Evolutionary conservation across 1,140 invertebrate genomes (phyloP), one percentile per base, ranked within the genome.

Genomic region (Anoplophora glabripennis): DNA sequence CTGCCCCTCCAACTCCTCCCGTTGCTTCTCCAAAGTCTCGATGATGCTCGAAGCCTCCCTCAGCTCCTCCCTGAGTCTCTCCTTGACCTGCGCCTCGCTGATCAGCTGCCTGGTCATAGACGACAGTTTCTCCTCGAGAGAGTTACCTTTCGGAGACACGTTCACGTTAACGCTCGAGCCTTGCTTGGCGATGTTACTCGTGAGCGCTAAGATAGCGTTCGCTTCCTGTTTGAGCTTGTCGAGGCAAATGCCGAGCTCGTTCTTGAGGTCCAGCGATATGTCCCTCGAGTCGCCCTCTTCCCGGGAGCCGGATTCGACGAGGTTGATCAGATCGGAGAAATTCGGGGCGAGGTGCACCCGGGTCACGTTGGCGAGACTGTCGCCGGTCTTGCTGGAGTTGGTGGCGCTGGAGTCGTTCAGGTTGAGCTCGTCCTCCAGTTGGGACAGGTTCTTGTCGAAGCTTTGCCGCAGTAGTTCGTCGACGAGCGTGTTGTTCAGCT

Each of bases 401-500:
- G 60, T 59, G 28, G 49, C 61, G 14, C 49, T 57, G 15, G 53
- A 56, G 37, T 34, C 28, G 11, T 60, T 53, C 10, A 65, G 18
- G 33, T 62, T 63, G 17, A 66, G 21, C 49, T 72, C 68, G 7
- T 65, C 66, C 41, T 72, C 68, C n/a, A 67, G 42, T 46, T 67
- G 57, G 35, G 61, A 66, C 34, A 65, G 8, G 37, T 64, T 67
- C 67, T 72, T 57, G 42, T 64, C 54, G 55, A 67, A 63, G 71
- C 71, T 63, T 64, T 76, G 70, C 21, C 79, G 83, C 11, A 84
- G 63, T 51, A 89, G 78, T 67, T 87, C 83, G 35, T 81, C 83
- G 0, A 89, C 81, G 12, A 90, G 72, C 1, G 86, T 88, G 47
- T 82, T 85, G 72, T 89, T 90, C 5, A 90, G 72, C 75, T 89